Conservation (phyloP, 2,797 vertebrate genomes). For the Microctenopoma stevenorrisi region DNA sequence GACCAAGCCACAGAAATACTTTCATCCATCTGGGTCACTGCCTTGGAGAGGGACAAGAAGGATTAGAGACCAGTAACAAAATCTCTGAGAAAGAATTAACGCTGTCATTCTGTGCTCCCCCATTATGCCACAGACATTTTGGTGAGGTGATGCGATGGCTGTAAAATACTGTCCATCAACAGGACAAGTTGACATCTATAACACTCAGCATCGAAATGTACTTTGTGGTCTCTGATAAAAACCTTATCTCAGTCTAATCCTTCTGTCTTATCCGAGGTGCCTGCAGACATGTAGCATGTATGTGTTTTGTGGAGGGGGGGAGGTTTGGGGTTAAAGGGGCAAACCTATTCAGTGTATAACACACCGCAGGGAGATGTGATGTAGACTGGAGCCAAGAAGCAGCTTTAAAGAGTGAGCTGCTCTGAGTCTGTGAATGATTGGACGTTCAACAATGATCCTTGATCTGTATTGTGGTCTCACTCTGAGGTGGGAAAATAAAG, state of each 20-base stretch:
- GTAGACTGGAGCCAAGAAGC: constrained; percentile 16
- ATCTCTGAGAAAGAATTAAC: constrained; percentile 38
- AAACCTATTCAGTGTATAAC: constrained; percentile 40
- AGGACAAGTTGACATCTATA: constrained; percentile 51
- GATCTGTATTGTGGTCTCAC: constrained; percentile 43
- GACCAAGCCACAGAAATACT: constrained; percentile 38
- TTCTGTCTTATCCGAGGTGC: constrained; percentile 81
- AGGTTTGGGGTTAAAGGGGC: constrained; percentile 36
- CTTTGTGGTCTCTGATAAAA: constrained; percentile 69
- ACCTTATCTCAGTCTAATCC: constrained; percentile 77
- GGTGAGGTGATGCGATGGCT: constrained; percentile 54
- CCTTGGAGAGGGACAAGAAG: constrained; percentile 66
- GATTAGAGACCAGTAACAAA: constrained; percentile 57
- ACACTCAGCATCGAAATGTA: constrained; percentile 72
- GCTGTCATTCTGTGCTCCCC: constrained; percentile 47
- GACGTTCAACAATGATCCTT: constrained; percentile 31
- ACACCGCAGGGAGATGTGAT: constrained; percentile 35
- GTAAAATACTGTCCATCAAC: constrained; percentile 54
- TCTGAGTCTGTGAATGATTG: constrained; percentile 45
- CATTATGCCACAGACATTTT: constrained; percentile 41
- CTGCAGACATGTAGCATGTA: constrained; percentile 89
- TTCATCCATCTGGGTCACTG: constrained; percentile 59
- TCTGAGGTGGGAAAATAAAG: constrained; percentile 48
- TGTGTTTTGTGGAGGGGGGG: constrained; percentile 70
- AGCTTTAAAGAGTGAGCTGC: constrained; percentile 14